phyloP scores from a whole-genome alignment of 1,140 invertebrate species.

The Heliconius hewitsoni region DNA sequence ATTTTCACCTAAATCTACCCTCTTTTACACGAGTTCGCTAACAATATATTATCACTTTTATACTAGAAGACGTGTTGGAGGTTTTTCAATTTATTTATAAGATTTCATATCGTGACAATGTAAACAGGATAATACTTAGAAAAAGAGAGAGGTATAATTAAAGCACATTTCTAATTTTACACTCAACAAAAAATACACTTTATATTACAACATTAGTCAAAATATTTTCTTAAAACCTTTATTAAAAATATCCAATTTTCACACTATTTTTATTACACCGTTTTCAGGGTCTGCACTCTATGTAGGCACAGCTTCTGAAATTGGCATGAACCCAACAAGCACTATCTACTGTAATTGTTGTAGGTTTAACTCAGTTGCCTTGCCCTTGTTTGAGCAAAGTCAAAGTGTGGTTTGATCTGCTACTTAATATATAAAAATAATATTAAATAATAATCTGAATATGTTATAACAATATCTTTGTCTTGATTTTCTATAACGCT shows the following conservation, averaged over 20 bases:
- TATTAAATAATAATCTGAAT: too few relatives aligned
- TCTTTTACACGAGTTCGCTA: too few relatives aligned
- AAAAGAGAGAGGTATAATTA: too few relatives aligned
- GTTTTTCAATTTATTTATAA: too few relatives aligned
- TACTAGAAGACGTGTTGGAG: too few relatives aligned
- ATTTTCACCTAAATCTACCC: too few relatives aligned
- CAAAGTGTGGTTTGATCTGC: neutral
- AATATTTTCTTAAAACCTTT: neutral
- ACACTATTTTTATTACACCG: neutral
- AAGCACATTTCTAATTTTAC: too few relatives aligned
- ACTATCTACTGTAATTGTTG: constrained; percentile 2
- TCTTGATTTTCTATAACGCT: too few relatives aligned
- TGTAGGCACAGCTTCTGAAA: neutral
- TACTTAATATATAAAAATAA: neutral
- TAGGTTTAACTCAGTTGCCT: neutral
- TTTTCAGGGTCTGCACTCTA: neutral
- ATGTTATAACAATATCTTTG: too few relatives aligned
- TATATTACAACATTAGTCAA: neutral
- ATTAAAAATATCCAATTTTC: neutral
- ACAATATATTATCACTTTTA: neutral
- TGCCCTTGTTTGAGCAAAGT: neutral
- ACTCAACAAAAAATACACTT: neutral
- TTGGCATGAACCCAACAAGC: neutral
- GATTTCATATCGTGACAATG: too few relatives aligned
- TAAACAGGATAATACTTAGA: too few relatives aligned